A percentile compares a stretch with the other conserved stretches of the same genome.
Conservation (phyloP, 2,113 vertebrate genomes). For the Mionectes macconnelli region DNA sequence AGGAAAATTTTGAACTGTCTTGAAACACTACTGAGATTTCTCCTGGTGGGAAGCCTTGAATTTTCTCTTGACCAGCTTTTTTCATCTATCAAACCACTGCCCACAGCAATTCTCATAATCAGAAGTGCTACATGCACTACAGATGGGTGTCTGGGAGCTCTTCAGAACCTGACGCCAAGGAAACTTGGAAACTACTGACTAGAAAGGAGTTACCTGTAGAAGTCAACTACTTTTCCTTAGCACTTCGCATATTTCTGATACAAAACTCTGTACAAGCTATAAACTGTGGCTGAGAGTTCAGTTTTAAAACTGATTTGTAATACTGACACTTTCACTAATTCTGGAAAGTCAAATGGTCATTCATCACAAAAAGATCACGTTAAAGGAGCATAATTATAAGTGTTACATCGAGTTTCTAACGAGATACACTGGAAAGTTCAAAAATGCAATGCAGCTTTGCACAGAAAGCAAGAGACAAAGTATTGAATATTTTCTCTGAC, state of each 20-base stretch:
- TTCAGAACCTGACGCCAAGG: not conserved
- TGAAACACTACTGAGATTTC: not conserved
- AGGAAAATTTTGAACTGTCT: not conserved
- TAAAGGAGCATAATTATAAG: not conserved
- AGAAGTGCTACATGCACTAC: not conserved
- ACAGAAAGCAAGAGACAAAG: constrained; percentile 58
- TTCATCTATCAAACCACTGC: not conserved
- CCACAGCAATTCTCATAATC: not conserved
- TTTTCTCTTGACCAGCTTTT: not conserved
- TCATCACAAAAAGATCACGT: not conserved
- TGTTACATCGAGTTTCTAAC: not conserved
- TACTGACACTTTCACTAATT: not conserved
- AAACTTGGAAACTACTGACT: not conserved
- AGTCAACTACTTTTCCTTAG: not conserved
- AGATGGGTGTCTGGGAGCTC: not conserved
- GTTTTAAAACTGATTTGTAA: not conserved
- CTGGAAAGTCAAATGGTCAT: not conserved
- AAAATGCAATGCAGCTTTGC: constrained; percentile 29
- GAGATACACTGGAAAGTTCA: not conserved
- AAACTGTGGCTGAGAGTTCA: not conserved
- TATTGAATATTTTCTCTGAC: constrained; percentile 59
- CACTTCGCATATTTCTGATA: not conserved
- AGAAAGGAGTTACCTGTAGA: not conserved
- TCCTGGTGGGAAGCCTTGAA: not conserved
- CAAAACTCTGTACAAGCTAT: not conserved